Conservation (phyloP, 2,797 vertebrate species). For the Argya squamiceps region DNA sequence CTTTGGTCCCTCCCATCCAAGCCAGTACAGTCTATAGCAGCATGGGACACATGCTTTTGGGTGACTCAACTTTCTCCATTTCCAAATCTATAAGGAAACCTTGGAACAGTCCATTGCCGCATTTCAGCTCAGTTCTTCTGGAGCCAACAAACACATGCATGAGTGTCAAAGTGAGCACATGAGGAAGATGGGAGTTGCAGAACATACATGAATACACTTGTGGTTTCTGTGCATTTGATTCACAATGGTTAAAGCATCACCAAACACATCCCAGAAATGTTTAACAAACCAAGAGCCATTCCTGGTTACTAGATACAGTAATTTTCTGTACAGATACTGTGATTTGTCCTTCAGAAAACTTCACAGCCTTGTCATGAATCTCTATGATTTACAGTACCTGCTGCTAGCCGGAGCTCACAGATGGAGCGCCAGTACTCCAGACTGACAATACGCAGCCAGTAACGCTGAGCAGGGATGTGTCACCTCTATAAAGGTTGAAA, state of each 20-base stretch:
- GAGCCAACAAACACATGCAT: fast-evolving
- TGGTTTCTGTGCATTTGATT: neutral
- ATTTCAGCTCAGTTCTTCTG: neutral
- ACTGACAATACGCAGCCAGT: constrained; percentile 65
- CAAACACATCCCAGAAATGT: neutral
- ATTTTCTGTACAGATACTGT: neutral
- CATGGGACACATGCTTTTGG: fast-evolving
- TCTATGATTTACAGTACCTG: constrained; percentile 71
- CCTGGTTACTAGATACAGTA: neutral
- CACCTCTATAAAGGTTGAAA: constrained; percentile 70
- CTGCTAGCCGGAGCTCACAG: constrained; percentile 69
- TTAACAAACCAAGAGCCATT: neutral
- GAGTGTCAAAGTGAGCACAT: neutral
- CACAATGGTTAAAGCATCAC: neutral
- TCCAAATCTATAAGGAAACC: neutral
- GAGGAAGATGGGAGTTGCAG: neutral
- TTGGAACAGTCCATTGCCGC: neutral
- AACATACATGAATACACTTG: fast-evolving
- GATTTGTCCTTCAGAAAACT: constrained; percentile 67
- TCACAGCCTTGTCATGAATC: constrained; percentile 64
- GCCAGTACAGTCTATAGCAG: neutral
- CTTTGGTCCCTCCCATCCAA: neutral
- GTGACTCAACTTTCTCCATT: neutral
- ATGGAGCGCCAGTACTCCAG: constrained; percentile 62
- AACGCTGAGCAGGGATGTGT: constrained; percentile 41